phyloP scores from a whole-genome alignment of 30 jellyfish, hydroid and myxozoan species.

The Pseudorhiza aurosa region DNA sequence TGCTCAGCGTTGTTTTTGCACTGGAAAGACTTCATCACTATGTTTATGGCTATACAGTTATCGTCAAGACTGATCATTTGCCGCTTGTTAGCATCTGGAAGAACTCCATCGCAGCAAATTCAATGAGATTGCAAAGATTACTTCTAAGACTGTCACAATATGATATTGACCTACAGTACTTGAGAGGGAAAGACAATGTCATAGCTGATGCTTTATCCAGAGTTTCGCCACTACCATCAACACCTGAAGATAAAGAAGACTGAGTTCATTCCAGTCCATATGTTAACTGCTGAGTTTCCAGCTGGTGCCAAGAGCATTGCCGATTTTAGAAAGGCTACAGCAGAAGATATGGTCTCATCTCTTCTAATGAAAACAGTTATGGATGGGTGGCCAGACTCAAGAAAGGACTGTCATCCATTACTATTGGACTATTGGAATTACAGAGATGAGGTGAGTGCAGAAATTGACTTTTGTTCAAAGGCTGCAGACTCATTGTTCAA shows the following conservation, averaged over 20 bases:
- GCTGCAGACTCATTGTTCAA: slow-evolving; percentile 7
- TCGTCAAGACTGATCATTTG: slow-evolving; percentile 10
- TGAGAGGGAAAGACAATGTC: not conserved
- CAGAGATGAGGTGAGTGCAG: slow-evolving; percentile 21
- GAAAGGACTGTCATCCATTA: slow-evolving; percentile 5
- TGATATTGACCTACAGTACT: not conserved
- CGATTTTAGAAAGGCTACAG: not conserved
- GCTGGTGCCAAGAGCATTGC: slow-evolving; percentile 12
- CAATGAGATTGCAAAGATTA: not conserved
- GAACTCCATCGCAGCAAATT: slow-evolving; percentile 3
- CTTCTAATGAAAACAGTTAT: not conserved
- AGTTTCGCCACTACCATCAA: not conserved
- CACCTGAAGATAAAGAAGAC: slow-evolving; percentile 1
- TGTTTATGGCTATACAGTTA: slow-evolving; percentile 20
- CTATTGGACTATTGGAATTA: slow-evolving; percentile 10
- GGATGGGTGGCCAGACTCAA: slow-evolving; percentile 36
- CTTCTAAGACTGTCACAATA: not conserved
- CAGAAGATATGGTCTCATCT: not conserved
- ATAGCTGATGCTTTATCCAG: slow-evolving; percentile 26
- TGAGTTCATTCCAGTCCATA: slow-evolving; percentile 3
- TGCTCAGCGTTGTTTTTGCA: slow-evolving; percentile 10
- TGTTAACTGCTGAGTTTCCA: slow-evolving; percentile 1
- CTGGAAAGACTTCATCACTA: slow-evolving; percentile 29
- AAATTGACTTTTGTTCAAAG: slow-evolving; percentile 9
- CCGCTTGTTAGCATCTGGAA: slow-evolving; percentile 22